Percentiles rank a stretch among this genome's conserved stretches.
phyloP scores from a whole-genome alignment of 2,888 invertebrate genomes.

The Pachliopta kotzebuea region DNA sequence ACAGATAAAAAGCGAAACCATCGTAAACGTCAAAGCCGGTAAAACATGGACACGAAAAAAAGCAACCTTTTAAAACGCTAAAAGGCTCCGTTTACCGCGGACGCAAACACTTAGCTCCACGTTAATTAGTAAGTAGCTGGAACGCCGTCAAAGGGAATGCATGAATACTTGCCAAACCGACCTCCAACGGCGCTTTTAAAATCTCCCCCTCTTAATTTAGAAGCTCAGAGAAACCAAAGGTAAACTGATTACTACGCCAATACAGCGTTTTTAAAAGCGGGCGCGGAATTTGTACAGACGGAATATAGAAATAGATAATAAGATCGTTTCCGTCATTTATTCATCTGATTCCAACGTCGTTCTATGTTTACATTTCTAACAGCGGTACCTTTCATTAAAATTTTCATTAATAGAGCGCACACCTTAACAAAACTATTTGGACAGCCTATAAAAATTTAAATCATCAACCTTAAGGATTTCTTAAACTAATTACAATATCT shows the following conservation, averaged over 20 bases:
- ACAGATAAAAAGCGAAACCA: conserved; percentile 66
- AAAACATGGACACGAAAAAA: conserved; percentile 63
- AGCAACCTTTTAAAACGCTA: conserved; percentile 74
- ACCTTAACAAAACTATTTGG: no score
- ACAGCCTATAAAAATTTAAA: background rate
- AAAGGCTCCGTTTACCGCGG: conserved; percentile 79
- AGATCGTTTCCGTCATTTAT: conserved; percentile 21
- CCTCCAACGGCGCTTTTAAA: conserved; percentile 75
- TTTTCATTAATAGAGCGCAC: no score
- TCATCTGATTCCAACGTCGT: conserved; percentile 5
- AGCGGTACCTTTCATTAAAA: background rate
- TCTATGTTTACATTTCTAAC: background rate
- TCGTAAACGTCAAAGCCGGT: conserved; percentile 69
- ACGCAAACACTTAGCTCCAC: conserved; percentile 78
- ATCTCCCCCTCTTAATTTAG: conserved; percentile 69
- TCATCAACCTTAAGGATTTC: background rate
- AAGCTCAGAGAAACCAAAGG: conserved; percentile 71
- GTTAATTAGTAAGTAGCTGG: conserved; percentile 79
- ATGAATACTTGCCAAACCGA: conserved; percentile 75
- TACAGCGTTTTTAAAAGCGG: conserved; percentile 59
- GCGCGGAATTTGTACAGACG: conserved; percentile 44
- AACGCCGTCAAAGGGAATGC: conserved; percentile 79
- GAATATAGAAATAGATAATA: conserved; percentile 34
- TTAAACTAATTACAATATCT: background rate
- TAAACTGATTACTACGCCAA: conserved; percentile 75